phyloP scores from a whole-genome alignment of 1,140 invertebrate species.

The Trichoplusia ni region DNA sequence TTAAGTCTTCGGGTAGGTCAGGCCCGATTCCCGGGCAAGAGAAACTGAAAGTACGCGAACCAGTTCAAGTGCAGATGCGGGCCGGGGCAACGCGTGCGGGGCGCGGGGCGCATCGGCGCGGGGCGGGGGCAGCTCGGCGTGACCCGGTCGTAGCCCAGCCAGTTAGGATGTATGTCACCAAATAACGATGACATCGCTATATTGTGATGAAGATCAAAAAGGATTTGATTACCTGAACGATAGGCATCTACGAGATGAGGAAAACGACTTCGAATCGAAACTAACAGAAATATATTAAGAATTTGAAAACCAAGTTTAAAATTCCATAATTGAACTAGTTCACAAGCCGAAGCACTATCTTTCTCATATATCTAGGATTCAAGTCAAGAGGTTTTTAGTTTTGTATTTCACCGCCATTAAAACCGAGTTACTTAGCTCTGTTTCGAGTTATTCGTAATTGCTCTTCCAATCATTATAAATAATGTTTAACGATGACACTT shows the following conservation, averaged over 20 bases:
- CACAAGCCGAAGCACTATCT: too few species aligned
- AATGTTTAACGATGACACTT: slow-evolving; percentile 5
- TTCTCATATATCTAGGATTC: too few species aligned
- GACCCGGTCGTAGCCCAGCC: slow-evolving; percentile 51
- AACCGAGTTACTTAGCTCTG: too few species aligned
- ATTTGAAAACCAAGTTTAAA: too few species aligned
- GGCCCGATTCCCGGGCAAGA: slow-evolving; percentile 50
- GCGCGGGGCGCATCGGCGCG: not conserved
- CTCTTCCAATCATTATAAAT: slow-evolving; percentile 6
- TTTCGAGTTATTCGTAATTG: not conserved
- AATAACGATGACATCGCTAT: not conserved
- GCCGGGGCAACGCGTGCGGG: slow-evolving; percentile 9
- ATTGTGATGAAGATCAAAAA: not conserved
- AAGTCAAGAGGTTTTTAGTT: too few species aligned
- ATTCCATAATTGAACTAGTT: too few species aligned
- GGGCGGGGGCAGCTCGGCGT: slow-evolving; percentile 34
- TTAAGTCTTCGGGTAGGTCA: slow-evolving; percentile 63
- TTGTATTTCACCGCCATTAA: too few species aligned
- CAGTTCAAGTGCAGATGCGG: slow-evolving; percentile 63
- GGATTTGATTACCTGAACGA: too few species aligned
- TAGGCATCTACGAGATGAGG: too few species aligned
- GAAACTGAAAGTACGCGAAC: slow-evolving; percentile 63
- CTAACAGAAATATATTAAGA: too few species aligned
- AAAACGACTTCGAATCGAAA: too few species aligned
- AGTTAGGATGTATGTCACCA: slow-evolving; percentile 21